Evolutionary conservation across 1,140 invertebrate species (phyloP).

Genomic region (Mamestra configurata): DNA sequence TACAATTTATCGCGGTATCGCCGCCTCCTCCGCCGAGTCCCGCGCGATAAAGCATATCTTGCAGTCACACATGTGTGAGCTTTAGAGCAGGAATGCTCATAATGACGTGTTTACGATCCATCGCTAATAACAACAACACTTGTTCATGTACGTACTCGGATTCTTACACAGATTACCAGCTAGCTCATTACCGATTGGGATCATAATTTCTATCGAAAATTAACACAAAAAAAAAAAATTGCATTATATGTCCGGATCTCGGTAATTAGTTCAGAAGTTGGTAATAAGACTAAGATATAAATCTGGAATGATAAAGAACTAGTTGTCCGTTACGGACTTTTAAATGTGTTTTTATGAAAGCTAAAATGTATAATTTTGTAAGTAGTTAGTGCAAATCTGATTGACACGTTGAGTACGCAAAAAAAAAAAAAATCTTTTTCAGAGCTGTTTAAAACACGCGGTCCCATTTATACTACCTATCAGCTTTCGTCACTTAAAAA

Average conservation of each 20-base stretch:
- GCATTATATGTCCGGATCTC: neutral
- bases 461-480: neutral
- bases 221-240: conserved; percentile 1
- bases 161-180: conserved; percentile 29
- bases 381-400: neutral
- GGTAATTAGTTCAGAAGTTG: neutral
- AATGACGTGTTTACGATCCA: conserved; percentile 35
- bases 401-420: neutral
- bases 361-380: neutral
- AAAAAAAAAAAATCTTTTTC: neutral
- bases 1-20: neutral
- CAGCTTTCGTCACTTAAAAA: no score
- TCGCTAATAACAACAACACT: conserved; percentile 31
- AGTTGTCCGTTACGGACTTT: neutral
- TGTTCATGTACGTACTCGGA: neutral
- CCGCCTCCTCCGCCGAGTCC: neutral
- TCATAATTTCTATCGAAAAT: conserved; percentile 28
- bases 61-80: conserved; percentile 30
- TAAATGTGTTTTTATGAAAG: neutral
- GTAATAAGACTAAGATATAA: neutral
- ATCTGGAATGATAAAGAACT: conserved; percentile 12
- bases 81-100: conserved; percentile 35
- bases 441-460: neutral
- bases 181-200: neutral
- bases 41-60: conserved; percentile 26